These are phyloP conservation scores for Dolichomitus sp. DNA, from an alignment of 2,888 invertebrate genomes.

Conservation along the genomic window DNA sequence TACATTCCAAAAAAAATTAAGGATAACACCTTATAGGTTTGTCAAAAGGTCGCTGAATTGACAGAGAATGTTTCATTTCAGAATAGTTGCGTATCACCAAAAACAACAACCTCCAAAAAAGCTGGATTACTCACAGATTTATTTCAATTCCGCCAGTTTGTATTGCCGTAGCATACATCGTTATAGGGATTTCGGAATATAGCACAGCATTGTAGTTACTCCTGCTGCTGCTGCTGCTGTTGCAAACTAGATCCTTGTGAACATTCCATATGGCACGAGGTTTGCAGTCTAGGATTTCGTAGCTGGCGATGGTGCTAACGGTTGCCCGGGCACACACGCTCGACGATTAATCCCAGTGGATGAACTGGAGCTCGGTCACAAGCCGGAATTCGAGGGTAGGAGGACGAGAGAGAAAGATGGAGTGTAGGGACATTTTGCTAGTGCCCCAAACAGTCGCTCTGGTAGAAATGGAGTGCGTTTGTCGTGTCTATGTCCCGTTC, in stretches of 20 bases:
- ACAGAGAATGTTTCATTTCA: no score
- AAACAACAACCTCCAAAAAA: no score
- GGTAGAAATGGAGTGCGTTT: slow-evolving; percentile 44
- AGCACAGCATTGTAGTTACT: not conserved
- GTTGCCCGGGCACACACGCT: slow-evolving; percentile 55
- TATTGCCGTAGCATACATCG: no score
- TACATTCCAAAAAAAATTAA: no score
- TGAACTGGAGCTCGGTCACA: slow-evolving; percentile 56
- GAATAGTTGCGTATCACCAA: no score
- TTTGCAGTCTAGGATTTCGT: slow-evolving; percentile 58
- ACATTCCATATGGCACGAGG: slow-evolving; percentile 10
- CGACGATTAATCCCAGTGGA: slow-evolving; percentile 64
- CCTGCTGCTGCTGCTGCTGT: not conserved
- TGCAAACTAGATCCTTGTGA: not conserved
- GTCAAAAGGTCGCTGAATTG: no score
- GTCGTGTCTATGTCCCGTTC: slow-evolving; percentile 56
- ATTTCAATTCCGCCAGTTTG: no score
- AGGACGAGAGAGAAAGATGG: not conserved
- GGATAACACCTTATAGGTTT: no score
- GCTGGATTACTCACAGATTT: no score
- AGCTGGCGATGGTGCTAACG: slow-evolving; percentile 40
- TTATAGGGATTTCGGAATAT: not conserved
- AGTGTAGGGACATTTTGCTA: no score
- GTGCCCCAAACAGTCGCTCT: no score
- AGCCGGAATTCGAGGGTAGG: slow-evolving; percentile 54